Base-by-base conservation (phyloP, 2,113 vertebrate species). In the Dasypus novemcinctus region DNA sequence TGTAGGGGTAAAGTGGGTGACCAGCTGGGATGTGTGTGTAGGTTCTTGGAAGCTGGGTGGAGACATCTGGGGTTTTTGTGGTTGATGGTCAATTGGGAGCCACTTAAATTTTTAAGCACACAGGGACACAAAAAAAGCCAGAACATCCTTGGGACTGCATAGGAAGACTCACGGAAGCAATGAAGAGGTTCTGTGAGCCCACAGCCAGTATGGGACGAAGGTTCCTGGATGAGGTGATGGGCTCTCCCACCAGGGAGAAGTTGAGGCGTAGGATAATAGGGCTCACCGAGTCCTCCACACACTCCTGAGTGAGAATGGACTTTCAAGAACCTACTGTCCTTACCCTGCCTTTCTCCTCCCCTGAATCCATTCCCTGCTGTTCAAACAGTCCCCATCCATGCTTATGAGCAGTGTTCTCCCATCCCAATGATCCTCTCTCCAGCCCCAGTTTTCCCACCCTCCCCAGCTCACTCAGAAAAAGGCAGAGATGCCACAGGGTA, bases 251-350 rank as follows among this genome's bases (percentile, higher is more conserved):
- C 80, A 97, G 80, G 4, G 95, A 95, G 87, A 97, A 97, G 93
- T 93, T 92, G 86, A 98, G 80, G 8, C 87, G 94, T 76, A 98
- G 89, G 49, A 38, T 38, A 72, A 98, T 96, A 59, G 98, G 97
- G 20, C 5, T 97, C 78, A 97, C 52, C 4, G 96, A 61, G 27
- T 98, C 98, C 41, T 95, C 96, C 5, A 96, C 91, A 3, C 97
- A 98, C 15, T 27, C 90, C 98, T 98, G 80, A 46, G 41, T 41
- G 76, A 91, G 49, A 89, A 52, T 15, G 5, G 46, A 5, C 25
- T 38, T 41, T 94, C 57, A 41, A 78, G 64, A 83, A 69, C 5
- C 59, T 31, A 13, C 23, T 18, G 2, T 49, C 27, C 4, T 36
- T 33, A 3, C 17, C 54, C 52, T 66, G 13, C 29, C 11, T 49